Conservation (phyloP, 2,113 vertebrate genomes). For the Oxygymnocypris stewartii region DNA sequence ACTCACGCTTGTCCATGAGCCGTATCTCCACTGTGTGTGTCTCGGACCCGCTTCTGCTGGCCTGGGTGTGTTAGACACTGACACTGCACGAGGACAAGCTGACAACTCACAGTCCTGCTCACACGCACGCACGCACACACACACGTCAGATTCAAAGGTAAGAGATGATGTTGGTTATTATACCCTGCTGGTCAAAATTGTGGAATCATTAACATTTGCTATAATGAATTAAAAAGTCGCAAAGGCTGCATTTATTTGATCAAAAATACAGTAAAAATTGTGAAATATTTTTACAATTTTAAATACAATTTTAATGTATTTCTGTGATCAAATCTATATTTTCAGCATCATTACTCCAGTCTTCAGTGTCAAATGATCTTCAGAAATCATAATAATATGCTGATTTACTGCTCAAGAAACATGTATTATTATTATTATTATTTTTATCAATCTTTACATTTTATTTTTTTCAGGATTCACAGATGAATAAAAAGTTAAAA, state of each 20-base stretch:
- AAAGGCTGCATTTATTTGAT: not conserved
- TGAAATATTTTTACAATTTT: too few relatives aligned
- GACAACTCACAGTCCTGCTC: conserved; percentile 84
- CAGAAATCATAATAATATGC: not conserved
- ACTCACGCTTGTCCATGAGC: conserved; percentile 93
- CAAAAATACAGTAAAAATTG: not conserved
- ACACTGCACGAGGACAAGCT: conserved; percentile 75
- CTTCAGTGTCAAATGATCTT: too few relatives aligned
- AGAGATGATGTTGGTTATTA: not conserved
- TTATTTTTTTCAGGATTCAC: not conserved
- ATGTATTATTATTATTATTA: too few relatives aligned
- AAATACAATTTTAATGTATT: not conserved
- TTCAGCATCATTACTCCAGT: not conserved
- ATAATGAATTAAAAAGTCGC: not conserved
- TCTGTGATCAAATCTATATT: not conserved
- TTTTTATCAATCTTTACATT: too few relatives aligned
- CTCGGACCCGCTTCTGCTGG: conserved; percentile 73
- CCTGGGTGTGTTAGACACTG: conserved; percentile 74
- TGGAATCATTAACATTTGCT: not conserved
- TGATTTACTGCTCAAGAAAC: too few relatives aligned
- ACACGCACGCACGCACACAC: conserved; percentile 25
- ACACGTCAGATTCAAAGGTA: not conserved
- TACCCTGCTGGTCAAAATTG: not conserved
- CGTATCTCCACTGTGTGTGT: conserved; percentile 88
- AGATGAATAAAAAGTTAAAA: not conserved